Base-by-base conservation (phyloP, 1,140 invertebrate species). In the Zaprionus inermis region DNA sequence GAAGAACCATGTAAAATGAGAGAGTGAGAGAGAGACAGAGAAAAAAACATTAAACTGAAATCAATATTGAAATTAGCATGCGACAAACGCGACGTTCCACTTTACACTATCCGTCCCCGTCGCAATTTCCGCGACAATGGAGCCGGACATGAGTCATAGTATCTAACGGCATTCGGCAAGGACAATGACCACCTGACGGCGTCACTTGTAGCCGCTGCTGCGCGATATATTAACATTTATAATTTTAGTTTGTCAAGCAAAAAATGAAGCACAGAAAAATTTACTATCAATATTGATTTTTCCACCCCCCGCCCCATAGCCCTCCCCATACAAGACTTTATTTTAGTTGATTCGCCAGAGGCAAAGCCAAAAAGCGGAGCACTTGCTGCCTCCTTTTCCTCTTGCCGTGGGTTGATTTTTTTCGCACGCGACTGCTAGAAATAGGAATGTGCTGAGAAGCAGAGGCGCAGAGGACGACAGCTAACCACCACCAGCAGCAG, bases 231-330 rank as follows among this genome's bases (percentile, higher is more conserved):
- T 38, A 51, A 11, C 34, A 64, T 38, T 38, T 57, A 11, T 44
- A 64, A 36, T 65, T 16, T n/a, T 28, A 22, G 20, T 67, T 67
- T 28, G 60, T 68, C 36, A 11, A 41, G 58, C 70, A 34, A 54
- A 64, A 74, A 30, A 51, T 28, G 22, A 68, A 61, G 46, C 22
- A 12, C 7, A 49, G 16, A 20, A 49, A 70, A 63, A 70, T 65
- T 72, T 77, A 80, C 69, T 86, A 86, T 78, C 77, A 73, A 55
- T 86, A 89, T 86, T 86, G 83, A 86, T 89, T 86, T 86, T 84
- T 86, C 56, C 30, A n/a, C 30, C 22, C 24, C 12, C 54, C n/a
- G n/a, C n/a, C 64, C 44, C 16, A 10, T 7, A n/a, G 12, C 9
- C 22, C 30, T 55, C 66, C 41, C 22, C 22, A 0, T 10, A 30